Evolutionary conservation across 2,113 vertebrate species (phyloP), one percentile per base, ranked within the genome.

Genomic region (Tretioscincus oriximinensis): DNA sequence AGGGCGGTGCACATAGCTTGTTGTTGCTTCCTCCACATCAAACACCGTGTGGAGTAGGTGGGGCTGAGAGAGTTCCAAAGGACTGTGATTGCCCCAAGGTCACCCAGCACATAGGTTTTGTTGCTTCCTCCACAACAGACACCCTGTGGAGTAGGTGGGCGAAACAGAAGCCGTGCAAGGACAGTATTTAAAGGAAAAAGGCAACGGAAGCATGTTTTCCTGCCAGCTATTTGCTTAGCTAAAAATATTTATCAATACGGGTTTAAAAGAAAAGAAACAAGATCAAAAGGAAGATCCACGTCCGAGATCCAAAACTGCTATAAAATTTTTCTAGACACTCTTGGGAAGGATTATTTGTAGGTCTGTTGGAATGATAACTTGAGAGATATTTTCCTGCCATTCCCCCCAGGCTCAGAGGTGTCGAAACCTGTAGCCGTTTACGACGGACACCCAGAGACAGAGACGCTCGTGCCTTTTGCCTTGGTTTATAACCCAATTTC

Each of bases 321-420:
- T 67, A 79, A 64, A 87, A 84, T 8, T 28, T 8, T 28, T 63
- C 18, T 28, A 6, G 75, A 69, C 76, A 78, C 41, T 77, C 45
- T 64, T 47, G 61, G 78, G 61, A 70, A 81, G 74, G 76, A 80
- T 86, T 26, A 75, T 82, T 90, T 80, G 41, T 2, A 83, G 85
- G 60, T 84, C n/a, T 77, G 76, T 0, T 49, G 35, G 49, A 28
- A 0, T 22, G 73, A 79, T 21, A 63, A 41, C 35, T 41, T 35
- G 49, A 63, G 51, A 66, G 72, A 10, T 76, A 60, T 47, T 51
- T 0, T 4, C 61, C 49, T 24, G 18, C 22, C 18, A 24, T 61
- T n/a, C n/a, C 60, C 60, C 80, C 49, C 51, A 61, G 75, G 26
- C 75, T 85, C 26, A 7, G 74, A 65, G 77, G 67, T 80, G 86